These are phyloP conservation scores for Gonocerus acuteangulatus DNA, from an alignment of 2,888 invertebrate species.

Conservation along the genomic window DNA sequence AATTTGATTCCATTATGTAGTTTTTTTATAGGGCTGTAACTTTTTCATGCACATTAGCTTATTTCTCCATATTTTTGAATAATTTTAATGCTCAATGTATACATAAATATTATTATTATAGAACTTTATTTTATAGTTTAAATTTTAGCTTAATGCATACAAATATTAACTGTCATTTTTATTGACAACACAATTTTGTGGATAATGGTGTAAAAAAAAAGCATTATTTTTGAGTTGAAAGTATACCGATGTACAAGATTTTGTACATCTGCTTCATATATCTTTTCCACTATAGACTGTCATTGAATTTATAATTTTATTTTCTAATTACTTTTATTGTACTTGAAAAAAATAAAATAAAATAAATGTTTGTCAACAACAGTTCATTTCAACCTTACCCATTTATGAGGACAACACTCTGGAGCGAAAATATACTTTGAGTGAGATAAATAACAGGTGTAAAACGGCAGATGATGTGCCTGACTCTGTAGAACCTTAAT, in stretches of 20 bases:
- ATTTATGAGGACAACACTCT: too few species aligned
- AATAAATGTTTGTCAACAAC: too few species aligned
- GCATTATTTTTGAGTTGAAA: slow-evolving; percentile 4
- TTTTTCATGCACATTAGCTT: slow-evolving; percentile 34
- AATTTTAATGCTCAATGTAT: slow-evolving; percentile 35
- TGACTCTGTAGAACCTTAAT: too few species aligned
- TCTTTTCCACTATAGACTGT: slow-evolving; percentile 18
- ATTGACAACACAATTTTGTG: slow-evolving; percentile 12
- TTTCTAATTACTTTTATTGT: too few species aligned
- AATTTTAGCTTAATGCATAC: slow-evolving; percentile 20
- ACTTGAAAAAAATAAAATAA: too few species aligned
- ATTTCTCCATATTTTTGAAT: slow-evolving; percentile 33
- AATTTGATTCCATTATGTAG: slow-evolving; percentile 29
- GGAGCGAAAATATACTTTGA: too few species aligned
- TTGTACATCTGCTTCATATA: slow-evolving; percentile 9
- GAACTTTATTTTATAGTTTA: slow-evolving; percentile 12
- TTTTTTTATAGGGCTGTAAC: slow-evolving; percentile 32
- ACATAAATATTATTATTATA: slow-evolving; percentile 19
- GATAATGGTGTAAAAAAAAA: slow-evolving; percentile 4
- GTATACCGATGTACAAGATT: slow-evolving; percentile 2
- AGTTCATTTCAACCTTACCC: too few species aligned
- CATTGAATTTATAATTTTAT: background rate
- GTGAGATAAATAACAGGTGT: too few species aligned
- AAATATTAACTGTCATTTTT: slow-evolving; percentile 18
- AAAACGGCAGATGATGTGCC: too few species aligned